phyloP scores from a whole-genome alignment of 2,797 vertebrate genomes.

The Acrossocheilus wenchowensis region DNA sequence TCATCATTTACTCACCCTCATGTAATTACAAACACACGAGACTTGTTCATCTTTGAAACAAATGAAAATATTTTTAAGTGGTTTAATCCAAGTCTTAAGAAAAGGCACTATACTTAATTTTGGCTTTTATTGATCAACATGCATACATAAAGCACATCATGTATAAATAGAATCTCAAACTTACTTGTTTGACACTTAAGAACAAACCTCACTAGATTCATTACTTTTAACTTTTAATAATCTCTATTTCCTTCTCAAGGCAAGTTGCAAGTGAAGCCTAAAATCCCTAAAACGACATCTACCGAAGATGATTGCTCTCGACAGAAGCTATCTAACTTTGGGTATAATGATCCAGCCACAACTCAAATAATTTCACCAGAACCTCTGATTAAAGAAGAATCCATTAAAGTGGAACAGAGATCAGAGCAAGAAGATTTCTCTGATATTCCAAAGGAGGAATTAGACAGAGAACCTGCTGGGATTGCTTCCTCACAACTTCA shows the following conservation, averaged over 20 bases:
- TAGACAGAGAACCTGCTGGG: background rate
- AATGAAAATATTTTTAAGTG: background rate
- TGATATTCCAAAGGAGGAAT: background rate
- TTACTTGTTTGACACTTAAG: background rate
- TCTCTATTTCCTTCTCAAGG: background rate
- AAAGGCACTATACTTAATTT: background rate
- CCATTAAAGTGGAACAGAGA: background rate
- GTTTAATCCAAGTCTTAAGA: background rate
- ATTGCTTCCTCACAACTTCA: background rate
- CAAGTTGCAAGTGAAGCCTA: slow-evolving; percentile 6
- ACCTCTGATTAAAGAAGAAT: slow-evolving; percentile 26
- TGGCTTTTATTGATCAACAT: background rate
- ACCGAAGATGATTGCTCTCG: background rate
- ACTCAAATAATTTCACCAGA: background rate
- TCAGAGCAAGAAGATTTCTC: background rate
- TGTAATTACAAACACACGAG: background rate
- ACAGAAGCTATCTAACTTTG: background rate
- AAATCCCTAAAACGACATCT: background rate
- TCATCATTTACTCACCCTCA: background rate
- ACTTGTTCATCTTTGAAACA: background rate
- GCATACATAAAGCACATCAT: background rate
- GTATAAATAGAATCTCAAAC: background rate
- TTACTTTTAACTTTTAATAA: background rate
- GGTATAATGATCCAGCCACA: background rate
- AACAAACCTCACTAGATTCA: background rate